Base-by-base conservation (phyloP, 2,797 vertebrate genomes). In the Prunella strophiata region DNA sequence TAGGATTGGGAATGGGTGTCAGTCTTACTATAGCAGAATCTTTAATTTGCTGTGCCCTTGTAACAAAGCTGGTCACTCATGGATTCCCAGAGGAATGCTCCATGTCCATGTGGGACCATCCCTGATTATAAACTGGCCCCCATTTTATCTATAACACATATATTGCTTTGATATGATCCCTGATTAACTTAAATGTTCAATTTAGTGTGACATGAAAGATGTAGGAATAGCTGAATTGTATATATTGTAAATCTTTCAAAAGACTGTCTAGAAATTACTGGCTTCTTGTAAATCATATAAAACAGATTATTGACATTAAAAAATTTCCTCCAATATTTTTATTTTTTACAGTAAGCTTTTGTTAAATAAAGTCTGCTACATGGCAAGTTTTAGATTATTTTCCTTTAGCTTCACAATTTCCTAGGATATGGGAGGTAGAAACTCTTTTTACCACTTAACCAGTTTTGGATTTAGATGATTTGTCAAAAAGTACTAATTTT, bases 291-390 rank as follows among this genome's bases (percentile, higher is more conserved):
- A 96, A 96, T 83, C 52, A 38, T 65, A 73, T 71, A 76, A 94
- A 83, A 88, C 48, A 67, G 67, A 40, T 77, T 88, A 75, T 74
- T 91, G 50, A 32, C 95, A 91, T 97, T 94, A 96, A 97, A 91
- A 97, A 90, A 88, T 94, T 94, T 85, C 67, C 90, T 97, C 93
- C 94, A 94, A 61, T 97, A 93, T 97, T 88, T 97, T 93, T 91
- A 96, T 89, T 98, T 98, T 98, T 98, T 98, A 98, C 93, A 97
- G 92, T 97, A 97, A 96, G 97, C 96, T 98, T 98, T 97, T 97
- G 96, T 96, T 96, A 97, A 97, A 97, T 98, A 98, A 98, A 98
- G 96, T 98, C 97, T 98, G 95, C 95, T 97, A 97, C 93, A 96
- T 97, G 98, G 96, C 94, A 97, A 96, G 88, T 97, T 98, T 98